Conservation (phyloP, 2,888 invertebrate genomes). For the Ophraella communa region DNA sequence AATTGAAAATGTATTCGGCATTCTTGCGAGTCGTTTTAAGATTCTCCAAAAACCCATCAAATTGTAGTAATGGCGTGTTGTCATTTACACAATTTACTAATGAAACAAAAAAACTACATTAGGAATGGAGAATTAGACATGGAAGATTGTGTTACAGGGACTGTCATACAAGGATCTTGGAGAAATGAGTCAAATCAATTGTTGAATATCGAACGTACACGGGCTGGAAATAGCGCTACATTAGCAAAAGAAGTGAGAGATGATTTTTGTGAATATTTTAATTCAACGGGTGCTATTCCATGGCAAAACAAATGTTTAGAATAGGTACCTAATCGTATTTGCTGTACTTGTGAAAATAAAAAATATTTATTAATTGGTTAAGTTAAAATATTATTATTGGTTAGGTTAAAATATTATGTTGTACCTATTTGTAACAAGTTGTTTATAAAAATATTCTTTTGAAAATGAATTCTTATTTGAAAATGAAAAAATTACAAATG, state of each 20-base stretch:
- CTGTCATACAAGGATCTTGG: background rate
- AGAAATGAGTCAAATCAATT: too few species aligned
- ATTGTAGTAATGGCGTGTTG: slow-evolving; percentile 8
- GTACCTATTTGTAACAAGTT: too few species aligned
- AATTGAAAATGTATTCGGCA: background rate
- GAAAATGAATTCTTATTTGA: too few species aligned
- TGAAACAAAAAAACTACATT: slow-evolving; percentile 7
- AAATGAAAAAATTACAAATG: too few species aligned
- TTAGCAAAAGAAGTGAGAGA: slow-evolving; percentile 3
- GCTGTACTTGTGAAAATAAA: too few species aligned
- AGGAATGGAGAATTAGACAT: background rate
- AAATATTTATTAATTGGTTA: too few species aligned
- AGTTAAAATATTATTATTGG: too few species aligned
- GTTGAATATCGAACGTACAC: too few species aligned
- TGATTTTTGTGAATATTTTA: slow-evolving; percentile 8
- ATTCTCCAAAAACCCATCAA: background rate
- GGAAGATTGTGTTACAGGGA: background rate
- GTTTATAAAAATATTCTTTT: too few species aligned
- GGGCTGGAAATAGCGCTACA: background rate
- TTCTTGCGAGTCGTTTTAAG: too few species aligned
- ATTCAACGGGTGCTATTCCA: slow-evolving; percentile 8
- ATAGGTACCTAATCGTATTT: too few species aligned
- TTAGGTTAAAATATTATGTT: too few species aligned
- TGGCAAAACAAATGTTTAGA: slow-evolving; percentile 7
- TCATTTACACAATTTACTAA: slow-evolving; percentile 5